Percentiles rank a stretch among this genome's conserved stretches.
phyloP scores from a whole-genome alignment of 2,797 vertebrate species.

The Myripristis jacobus region DNA sequence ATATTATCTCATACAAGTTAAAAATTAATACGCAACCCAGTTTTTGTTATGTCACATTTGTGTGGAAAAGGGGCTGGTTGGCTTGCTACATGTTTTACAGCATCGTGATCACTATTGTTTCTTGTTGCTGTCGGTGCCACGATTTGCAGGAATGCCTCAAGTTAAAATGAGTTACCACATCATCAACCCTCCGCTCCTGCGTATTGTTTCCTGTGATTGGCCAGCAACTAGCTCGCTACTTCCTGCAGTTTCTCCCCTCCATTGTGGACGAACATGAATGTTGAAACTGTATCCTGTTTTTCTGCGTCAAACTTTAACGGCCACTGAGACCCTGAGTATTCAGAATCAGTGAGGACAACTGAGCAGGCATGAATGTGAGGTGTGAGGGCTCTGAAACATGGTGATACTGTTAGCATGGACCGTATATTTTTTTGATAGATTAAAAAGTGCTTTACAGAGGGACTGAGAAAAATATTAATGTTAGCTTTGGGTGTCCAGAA shows the following conservation, averaged over 20 bases:
- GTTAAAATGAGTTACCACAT: constrained; percentile 40
- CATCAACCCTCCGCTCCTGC: constrained; percentile 25
- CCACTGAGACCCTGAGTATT: constrained; percentile 3
- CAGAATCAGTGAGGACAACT: background rate
- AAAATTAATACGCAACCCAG: constrained; percentile 18
- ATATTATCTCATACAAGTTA: constrained; percentile 18
- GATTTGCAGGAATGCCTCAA: constrained; percentile 10
- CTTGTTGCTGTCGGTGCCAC: background rate
- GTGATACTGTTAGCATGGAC: too few species aligned
- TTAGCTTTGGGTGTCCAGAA: too few species aligned
- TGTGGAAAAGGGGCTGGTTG: background rate
- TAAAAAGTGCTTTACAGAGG: too few species aligned
- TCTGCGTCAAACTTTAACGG: background rate
- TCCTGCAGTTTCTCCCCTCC: constrained; percentile 33
- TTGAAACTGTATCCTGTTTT: constrained; percentile 63
- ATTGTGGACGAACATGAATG: constrained; percentile 20
- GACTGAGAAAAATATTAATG: too few species aligned
- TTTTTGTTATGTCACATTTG: constrained; percentile 16
- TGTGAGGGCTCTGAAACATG: too few species aligned
- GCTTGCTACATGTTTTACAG: constrained; percentile 4
- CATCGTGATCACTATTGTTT: background rate
- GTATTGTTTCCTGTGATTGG: constrained; percentile 47
- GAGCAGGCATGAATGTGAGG: background rate
- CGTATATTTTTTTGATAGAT: too few species aligned
- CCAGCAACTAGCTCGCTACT: constrained; percentile 15